Base-by-base conservation (phyloP, 1,140 invertebrate genomes). In the Pristionchus pacificus region DNA sequence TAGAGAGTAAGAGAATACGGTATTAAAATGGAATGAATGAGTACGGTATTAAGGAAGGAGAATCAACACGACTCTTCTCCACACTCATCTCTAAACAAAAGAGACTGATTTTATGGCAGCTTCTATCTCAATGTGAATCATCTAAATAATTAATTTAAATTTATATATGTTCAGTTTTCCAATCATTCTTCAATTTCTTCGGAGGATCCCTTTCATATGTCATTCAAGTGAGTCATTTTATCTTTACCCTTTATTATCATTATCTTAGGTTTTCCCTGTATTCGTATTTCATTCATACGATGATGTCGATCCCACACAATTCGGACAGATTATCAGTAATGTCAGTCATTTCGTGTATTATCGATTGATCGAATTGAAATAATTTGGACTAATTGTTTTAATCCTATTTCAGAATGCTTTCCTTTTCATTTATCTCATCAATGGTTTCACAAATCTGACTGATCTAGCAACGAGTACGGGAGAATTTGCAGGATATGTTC, bases 161-260 rank as follows among this genome's bases (percentile, higher is more conserved):
- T 13, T 15, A 58, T 74, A 63, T 2, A 3, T 25, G 72, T 78
- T 33, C 75, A 78, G 77, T 78, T 30, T 79, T 70, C 13, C 65
- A 83, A 86, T 14, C 86, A 86, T 74, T 72, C 13, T 87, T 86
- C 76, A 86, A 88, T 74, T 89, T 89, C 75, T 77, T 88, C 28
- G 88, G 88, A 15, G 86, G 86, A 71, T 88, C 89, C 65, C 74
- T 89, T 14, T 87, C 86, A 71, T 89, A 88, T 77, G 78, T 89
- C 0, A 84, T 88, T 2, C 74, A 89, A 24, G 86, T 49, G 6
- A n/a, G n/a, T n/a, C n/a, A n/a, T n/a, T n/a, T n/a, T n/a, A n/a
- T n/a, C n/a, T n/a, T n/a, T n/a, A n/a, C n/a, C n/a, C n/a, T n/a
- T n/a, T n/a, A n/a, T n/a, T n/a, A 10, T 49, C 6, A 6, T 19